These are phyloP conservation scores for Dryobota labecula DNA, from an alignment of 2,888 invertebrate genomes.

Conservation along the genomic window DNA sequence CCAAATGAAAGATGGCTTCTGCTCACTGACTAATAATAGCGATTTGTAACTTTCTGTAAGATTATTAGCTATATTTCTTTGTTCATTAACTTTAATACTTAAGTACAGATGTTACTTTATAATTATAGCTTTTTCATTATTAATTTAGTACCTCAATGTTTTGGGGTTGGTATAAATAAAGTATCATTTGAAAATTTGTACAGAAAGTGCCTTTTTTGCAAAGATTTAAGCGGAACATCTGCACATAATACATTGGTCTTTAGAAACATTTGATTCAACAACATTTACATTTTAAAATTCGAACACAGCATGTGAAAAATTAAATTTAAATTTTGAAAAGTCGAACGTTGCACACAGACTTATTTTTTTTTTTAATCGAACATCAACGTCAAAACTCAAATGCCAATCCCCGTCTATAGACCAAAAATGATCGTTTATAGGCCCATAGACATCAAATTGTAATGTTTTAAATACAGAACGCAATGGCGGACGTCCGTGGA, in stretches of 20 bases:
- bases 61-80: conserved; percentile 48
- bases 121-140: conserved; percentile 35
- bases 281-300: neutral
- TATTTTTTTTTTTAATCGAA: conserved; percentile 15
- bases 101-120: conserved; percentile 47
- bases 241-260: neutral
- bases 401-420: neutral
- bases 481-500: conserved; percentile 66
- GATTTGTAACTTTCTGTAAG: conserved; percentile 45
- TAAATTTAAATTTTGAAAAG: too few relatives aligned
- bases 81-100: conserved; percentile 42
- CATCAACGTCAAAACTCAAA: neutral
- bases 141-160: conserved; percentile 2
- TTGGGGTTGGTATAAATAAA: neutral
- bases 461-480: conserved; percentile 62
- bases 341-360: too few relatives aligned
- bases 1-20: conserved; percentile 44
- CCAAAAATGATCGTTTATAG: conserved; percentile 15
- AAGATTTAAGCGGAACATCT: neutral
- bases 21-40: conserved; percentile 49
- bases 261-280: neutral
- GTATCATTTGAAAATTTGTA: neutral
- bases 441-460: conserved; percentile 50
- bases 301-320: neutral
- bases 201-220: too few relatives aligned